Conservation (phyloP, 2,113 vertebrate genomes). For the Coreoperca whiteheadi region DNA sequence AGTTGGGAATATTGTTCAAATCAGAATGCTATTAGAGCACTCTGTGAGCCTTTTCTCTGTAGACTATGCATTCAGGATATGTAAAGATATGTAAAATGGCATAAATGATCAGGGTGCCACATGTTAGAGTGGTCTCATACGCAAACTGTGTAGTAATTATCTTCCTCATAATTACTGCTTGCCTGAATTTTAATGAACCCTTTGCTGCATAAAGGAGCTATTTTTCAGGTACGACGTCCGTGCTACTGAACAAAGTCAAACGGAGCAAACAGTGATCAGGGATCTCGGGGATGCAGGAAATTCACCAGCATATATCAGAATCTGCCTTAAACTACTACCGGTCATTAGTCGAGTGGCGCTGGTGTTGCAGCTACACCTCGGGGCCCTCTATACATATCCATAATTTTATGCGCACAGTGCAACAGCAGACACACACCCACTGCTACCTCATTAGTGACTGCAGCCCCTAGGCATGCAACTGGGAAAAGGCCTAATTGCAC, state of each 20-base stretch:
- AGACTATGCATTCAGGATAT: constrained; percentile 34
- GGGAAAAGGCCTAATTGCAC: constrained; percentile 71
- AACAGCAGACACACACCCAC: constrained; percentile 45
- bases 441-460: constrained; percentile 71
- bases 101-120: constrained; percentile 38
- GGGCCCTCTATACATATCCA: constrained; percentile 53
- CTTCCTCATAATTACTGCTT: constrained; percentile 55
- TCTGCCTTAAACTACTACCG: background rate
- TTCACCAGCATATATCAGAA: background rate
- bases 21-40: background rate
- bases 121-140: constrained; percentile 32
- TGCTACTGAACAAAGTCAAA: constrained; percentile 32
- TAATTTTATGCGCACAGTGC: constrained; percentile 45
- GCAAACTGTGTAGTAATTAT: constrained; percentile 56
- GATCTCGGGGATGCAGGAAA: constrained; percentile 10
- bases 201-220: constrained; percentile 18
- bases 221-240: constrained; percentile 28
- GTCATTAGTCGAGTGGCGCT: constrained; percentile 10
- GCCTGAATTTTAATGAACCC: constrained; percentile 52
- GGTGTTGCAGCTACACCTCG: constrained; percentile 45
- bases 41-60: background rate
- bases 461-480: constrained; percentile 67
- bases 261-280: background rate
- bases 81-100: constrained; percentile 63
- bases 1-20: constrained; percentile 8